Base-by-base conservation (phyloP, 1,140 invertebrate genomes). In the Octopus sinensis region DNA sequence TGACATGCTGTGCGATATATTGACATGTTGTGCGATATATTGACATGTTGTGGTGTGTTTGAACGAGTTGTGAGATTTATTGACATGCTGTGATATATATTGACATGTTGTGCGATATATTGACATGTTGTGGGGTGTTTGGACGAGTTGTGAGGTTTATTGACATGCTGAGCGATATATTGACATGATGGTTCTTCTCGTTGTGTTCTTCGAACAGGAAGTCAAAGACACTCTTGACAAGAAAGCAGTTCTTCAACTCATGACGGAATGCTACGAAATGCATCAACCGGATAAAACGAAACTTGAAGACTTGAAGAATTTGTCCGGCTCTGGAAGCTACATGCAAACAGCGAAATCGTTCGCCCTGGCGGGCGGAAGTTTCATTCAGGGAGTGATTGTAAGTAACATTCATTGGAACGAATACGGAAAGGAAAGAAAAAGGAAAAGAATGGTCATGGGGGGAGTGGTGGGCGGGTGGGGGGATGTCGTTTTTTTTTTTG, bases 221-320 rank as follows among this genome's bases (percentile, higher is more conserved):
- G 89, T 91, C 7, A 91, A 91, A 82, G 90, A 91, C 83, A 90
- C 90, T 5, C 79, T 91, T 77, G 90, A 91, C 82, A 91, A 90
- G 83, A 88, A 89, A 79, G 88, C 90, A 4, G 85, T 91, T 4
- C 85, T 90, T 43, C 78, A 85, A 53, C 78, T 89, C 52, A 88
- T 91, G 88, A 86, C 87, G 0, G 88, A 88, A 79, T 90, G 90
- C 77, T 90, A 90, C 81, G 89, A 90, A 82, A 85, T 86, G 68
- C 88, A 89, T 78, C 85, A 86, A 80, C 84, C 86, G 4, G 88
- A 89, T 84, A 89, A 88, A 79, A 87, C 86, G 75, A 88, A 87
- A 79, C 82, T 88, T 43, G 86, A 88, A 81, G 88, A 89, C 68
- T 81, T 89, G 76, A 88, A 87, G 81, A 83, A 83, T 62, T 83